phyloP scores from a whole-genome alignment of 2,797 vertebrate genomes.

The Taenioides sp. region DNA sequence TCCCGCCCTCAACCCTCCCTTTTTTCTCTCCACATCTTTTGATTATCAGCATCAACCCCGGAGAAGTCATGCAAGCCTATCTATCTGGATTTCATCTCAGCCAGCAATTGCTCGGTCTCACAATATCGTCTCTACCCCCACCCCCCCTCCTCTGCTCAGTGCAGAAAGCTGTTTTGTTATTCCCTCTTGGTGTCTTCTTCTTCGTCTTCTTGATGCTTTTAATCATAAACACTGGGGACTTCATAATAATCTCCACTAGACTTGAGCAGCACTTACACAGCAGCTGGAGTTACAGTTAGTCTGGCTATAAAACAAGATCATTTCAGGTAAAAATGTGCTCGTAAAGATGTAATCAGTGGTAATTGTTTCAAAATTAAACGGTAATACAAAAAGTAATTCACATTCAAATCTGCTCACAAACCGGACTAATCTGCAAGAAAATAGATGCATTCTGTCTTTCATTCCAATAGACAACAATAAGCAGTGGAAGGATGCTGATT shows the following conservation, averaged over 20 bases:
- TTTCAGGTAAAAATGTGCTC: constrained; percentile 20
- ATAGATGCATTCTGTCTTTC: background rate
- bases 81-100: constrained; percentile 61
- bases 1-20: background rate
- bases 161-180: constrained; percentile 30
- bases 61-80: constrained; percentile 50
- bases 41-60: constrained; percentile 59
- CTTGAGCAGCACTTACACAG: constrained; percentile 7
- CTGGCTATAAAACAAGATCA: constrained; percentile 1
- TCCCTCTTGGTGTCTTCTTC: constrained; percentile 22
- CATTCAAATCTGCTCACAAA: background rate
- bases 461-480: constrained; percentile 2
- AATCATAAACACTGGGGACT: constrained; percentile 42
- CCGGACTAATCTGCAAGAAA: background rate
- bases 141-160: background rate
- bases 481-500: constrained; percentile 15
- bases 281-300: background rate
- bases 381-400: background rate
- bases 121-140: constrained; percentile 16
- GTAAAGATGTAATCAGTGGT: constrained; percentile 6
- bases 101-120: constrained; percentile 25
- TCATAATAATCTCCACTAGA: constrained; percentile 32
- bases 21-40: constrained; percentile 51
- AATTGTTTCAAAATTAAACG: constrained; percentile 20
- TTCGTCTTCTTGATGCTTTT: constrained; percentile 21